These are phyloP conservation scores for Sebastes schlegelii DNA, from an alignment of 2,113 vertebrate genomes.

Conservation along the genomic window DNA sequence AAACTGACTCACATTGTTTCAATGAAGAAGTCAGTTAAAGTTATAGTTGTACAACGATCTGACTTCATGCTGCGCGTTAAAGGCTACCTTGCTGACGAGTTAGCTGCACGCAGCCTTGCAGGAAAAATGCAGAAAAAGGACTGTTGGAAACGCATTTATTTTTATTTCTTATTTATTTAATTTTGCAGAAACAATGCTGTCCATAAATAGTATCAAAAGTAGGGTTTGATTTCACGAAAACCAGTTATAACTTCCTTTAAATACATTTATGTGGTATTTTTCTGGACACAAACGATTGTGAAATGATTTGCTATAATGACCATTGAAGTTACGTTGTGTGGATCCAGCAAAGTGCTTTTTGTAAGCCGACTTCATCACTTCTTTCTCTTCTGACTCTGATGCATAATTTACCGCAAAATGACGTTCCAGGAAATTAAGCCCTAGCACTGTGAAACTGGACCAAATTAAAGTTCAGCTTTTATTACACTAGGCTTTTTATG, in stretches of 20 bases:
- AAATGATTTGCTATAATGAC: slow-evolving; percentile 18
- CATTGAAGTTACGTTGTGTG: slow-evolving; percentile 6
- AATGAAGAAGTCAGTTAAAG: not conserved
- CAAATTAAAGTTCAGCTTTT: slow-evolving; percentile 34
- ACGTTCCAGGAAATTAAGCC: slow-evolving; percentile 46
- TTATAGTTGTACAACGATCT: not conserved
- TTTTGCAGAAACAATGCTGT: slow-evolving; percentile 9
- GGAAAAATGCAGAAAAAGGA: too few relatives aligned
- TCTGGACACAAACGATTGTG: not conserved
- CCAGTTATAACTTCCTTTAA: not conserved
- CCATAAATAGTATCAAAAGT: not conserved
- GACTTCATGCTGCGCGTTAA: not conserved
- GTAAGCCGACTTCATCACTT: not conserved
- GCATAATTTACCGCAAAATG: slow-evolving; percentile 49
- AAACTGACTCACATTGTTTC: not conserved
- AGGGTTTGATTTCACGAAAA: not conserved
- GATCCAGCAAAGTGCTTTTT: slow-evolving; percentile 12
- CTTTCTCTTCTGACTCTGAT: slow-evolving; percentile 26
- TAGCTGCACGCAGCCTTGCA: not conserved
- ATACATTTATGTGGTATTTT: not conserved
- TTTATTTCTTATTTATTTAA: too few relatives aligned
- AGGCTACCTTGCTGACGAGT: not conserved
- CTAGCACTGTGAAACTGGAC: slow-evolving; percentile 34
- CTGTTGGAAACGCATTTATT: too few relatives aligned
- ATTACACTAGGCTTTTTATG: slow-evolving; percentile 8